Base-by-base conservation (phyloP, 1,140 invertebrate genomes). In the Pseudomyrmex pallidus region DNA sequence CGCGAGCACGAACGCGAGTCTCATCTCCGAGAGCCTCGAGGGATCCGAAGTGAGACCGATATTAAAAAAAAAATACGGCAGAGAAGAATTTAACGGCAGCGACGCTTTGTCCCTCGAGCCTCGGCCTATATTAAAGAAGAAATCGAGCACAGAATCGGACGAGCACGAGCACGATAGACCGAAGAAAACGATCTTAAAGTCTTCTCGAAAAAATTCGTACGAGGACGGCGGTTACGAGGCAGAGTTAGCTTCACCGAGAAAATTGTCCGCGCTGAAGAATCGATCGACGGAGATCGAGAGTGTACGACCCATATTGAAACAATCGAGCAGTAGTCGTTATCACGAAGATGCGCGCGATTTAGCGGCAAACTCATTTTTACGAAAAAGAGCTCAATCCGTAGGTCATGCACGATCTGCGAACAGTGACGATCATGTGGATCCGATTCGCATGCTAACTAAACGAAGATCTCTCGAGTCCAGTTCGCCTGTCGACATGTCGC, bases 101-200 rank as follows among this genome's bases (percentile, higher is more conserved):
- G 93, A 93, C 73, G 90, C 90, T 10, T 87, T 90, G 1, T 93
- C 91, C 8, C 74, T 92, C 12, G 93, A 93, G 35, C 93, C 93
- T 13, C 87, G 93, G 91, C 97, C 97, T 1, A 98, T 98, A 90
- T 90, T 98, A 9, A 98, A 98, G 90, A 98, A 98, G 91, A 98
- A 97, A 91, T 96, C 96, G 0, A 97, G 96, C 67, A 96, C 96
- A 0, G 97, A 98, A 87, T 96, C 96, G 7, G 97, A 98, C 74
- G 97, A 98, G 88, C 95, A 96, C 82, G 96, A 96, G 35, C n/a
- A 80, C 2, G 96, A 96, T 48, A 95, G 95, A 73, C 95, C 95
- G 0, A 96, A 96, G 76, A 96, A 96, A 89, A 97, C 98, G 13
- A 98, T 98, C 82, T 93, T 98, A 0, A 98, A 98, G 92, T 95